phyloP scores from a whole-genome alignment of 1,140 invertebrate genomes.

The Nomia melanderi region DNA sequence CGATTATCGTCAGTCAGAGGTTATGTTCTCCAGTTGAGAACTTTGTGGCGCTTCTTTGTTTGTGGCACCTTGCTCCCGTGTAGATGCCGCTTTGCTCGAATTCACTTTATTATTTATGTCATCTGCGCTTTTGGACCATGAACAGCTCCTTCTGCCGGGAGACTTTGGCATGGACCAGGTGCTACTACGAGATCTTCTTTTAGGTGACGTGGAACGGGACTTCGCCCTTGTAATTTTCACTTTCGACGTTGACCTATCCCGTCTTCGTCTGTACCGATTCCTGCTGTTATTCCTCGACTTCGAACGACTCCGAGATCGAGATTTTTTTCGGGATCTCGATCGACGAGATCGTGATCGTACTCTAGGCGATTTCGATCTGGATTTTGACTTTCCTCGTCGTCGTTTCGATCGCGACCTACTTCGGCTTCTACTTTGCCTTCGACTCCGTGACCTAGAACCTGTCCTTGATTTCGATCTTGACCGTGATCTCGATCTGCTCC shows the following conservation, averaged over 20 bases:
- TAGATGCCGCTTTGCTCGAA: not conserved
- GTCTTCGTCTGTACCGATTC: constrained; percentile 52
- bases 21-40: constrained; percentile 33
- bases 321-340: constrained; percentile 33
- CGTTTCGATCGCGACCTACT: constrained; percentile 52
- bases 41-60: constrained; percentile 20
- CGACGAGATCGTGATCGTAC: constrained; percentile 50
- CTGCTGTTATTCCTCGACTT: constrained; percentile 49
- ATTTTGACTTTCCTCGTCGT: constrained; percentile 68
- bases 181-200: constrained; percentile 72
- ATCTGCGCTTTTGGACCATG: constrained; percentile 72
- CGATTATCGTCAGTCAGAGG: constrained; percentile 19
- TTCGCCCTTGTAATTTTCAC: constrained; percentile 70
- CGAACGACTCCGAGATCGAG: constrained; percentile 54
- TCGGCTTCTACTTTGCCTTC: constrained; percentile 58
- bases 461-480: constrained; percentile 52
- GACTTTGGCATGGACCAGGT: constrained; percentile 77
- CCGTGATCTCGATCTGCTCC: constrained; percentile 43
- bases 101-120: constrained; percentile 28
- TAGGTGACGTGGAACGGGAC: constrained; percentile 63
- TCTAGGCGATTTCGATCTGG: constrained; percentile 54
- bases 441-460: constrained; percentile 58
- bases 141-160: constrained; percentile 72
- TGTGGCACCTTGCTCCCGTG: not conserved
- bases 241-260: constrained; percentile 47